Base-by-base conservation (phyloP, 2,797 vertebrate species). In the Gallirallus australis region DNA sequence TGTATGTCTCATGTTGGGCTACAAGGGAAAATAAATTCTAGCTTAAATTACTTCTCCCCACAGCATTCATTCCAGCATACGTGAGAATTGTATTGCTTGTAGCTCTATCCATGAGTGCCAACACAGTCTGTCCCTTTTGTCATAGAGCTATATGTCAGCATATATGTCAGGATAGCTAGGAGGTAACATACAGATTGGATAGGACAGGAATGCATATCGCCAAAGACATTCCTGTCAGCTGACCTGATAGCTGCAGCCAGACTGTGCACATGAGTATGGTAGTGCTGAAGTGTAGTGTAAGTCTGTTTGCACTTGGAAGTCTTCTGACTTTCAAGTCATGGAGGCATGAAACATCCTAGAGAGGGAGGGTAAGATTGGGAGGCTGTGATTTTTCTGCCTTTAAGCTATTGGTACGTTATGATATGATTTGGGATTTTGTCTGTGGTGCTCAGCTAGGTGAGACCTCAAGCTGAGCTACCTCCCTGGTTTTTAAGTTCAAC, bases 211-310 rank as follows among this genome's bases (percentile, higher is more conserved):
- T n/a, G 33, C 0, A 0, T 30, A 24, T 17, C 45, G 52, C 35
- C 27, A 14, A 8, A 21, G 23, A 28, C 0, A 1, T 76, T 59
- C 37, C 33, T 42, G 0, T 56, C 35, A 35, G 35, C 47, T 37
- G 10, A 27, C 56, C 40, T 40, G 72, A 11, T 24, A 19, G 72
- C 35, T 76, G 28, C 59, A 53, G 65, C 9, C 27, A 37, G 45
- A 20, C 2, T 17, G 42, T 35, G 15, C 5, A 37, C 37, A 37
- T 37, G 37, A 37, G 37, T 37, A 37, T 37, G 37, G 37, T 37
- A 11, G 37, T 37, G 37, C 37, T 37, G 37, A 37, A 37, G 37
- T 37, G 37, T 37, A 12, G 37, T 37, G 37, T 37, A 37, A 37
- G 37, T 37, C 37, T 37, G 37, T 37, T 37, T 37, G 37, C 40